Evolutionary conservation across 2,113 vertebrate species (phyloP).

Genomic region (Propithecus coquereli): DNA sequence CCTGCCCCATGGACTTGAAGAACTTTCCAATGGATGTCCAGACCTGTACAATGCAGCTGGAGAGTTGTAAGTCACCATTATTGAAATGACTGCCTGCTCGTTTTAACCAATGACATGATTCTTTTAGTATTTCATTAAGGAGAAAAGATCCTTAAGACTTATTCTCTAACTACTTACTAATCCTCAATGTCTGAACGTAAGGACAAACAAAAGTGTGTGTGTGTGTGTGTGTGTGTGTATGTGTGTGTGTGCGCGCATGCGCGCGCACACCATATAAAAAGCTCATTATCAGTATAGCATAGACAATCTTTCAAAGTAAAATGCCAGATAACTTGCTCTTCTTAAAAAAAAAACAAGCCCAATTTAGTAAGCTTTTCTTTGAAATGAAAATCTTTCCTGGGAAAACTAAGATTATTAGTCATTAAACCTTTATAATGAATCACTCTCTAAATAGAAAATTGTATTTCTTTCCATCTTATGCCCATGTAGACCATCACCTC

Average conservation of each 20-base stretch:
- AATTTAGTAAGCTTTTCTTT: slow-evolving; percentile 32
- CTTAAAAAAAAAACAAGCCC: neutral
- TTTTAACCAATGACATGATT: slow-evolving; percentile 20
- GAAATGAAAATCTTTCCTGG: slow-evolving; percentile 14
- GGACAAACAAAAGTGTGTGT: neutral
- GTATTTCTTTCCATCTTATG: neutral
- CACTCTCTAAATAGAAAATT: slow-evolving; percentile 27
- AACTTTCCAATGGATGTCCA: slow-evolving; percentile 99
- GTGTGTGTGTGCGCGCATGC: neutral
- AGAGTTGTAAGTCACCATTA: slow-evolving; percentile 91
- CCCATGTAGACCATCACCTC: neutral
- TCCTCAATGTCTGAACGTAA: neutral
- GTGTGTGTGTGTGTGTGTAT: neutral
- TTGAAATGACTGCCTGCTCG: slow-evolving; percentile 27
- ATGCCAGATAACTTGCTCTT: slow-evolving; percentile 12
- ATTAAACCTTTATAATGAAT: slow-evolving; percentile 27
- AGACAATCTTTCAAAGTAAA: slow-evolving; percentile 15
- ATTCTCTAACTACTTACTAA: neutral
- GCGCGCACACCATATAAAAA: neutral
- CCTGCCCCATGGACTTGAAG: slow-evolving; percentile 99
- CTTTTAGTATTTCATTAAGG: neutral
- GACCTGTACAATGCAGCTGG: slow-evolving; percentile 98
- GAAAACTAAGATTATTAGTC: neutral
- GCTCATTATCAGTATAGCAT: neutral
- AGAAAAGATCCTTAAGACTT: neutral